Evolutionary conservation across 1,140 invertebrate genomes (phyloP).

Genomic region (Heliconius nattereri): DNA sequence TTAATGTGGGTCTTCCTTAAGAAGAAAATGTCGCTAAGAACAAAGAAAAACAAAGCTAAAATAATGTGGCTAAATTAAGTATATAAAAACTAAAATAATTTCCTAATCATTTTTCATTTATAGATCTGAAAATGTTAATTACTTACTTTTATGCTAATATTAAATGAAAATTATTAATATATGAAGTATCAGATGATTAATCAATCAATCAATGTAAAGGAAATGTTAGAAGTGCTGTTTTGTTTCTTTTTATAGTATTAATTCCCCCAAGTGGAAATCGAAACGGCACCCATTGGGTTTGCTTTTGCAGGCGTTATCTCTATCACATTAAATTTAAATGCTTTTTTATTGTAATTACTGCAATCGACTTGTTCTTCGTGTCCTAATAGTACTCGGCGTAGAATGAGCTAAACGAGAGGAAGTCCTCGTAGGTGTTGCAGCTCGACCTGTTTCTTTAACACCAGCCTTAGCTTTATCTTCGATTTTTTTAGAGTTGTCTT

Average conservation of each 20-base stretch:
- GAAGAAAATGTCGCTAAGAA: not conserved
- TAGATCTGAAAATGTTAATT: too few relatives aligned
- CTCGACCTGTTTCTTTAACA: conserved; percentile 37
- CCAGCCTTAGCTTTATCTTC: conserved; percentile 28
- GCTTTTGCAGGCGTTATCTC: too few relatives aligned
- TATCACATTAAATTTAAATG: not conserved
- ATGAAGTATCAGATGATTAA: not conserved
- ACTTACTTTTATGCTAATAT: not conserved
- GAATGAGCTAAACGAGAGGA: conserved; percentile 49
- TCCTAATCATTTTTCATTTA: too few relatives aligned
- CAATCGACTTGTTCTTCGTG: conserved; percentile 58
- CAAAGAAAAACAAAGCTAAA: not conserved
- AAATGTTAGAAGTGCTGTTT: not conserved
- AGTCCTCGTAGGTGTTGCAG: conserved; percentile 52
- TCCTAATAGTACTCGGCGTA: conserved; percentile 58
- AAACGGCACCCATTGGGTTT: not conserved
- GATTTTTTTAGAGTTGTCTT: conserved; percentile 23
- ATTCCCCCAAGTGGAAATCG: not conserved
- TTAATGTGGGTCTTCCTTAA: not conserved
- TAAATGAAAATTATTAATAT: not conserved
- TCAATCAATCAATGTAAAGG: not conserved
- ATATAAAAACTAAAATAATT: not conserved
- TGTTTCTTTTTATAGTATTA: too few relatives aligned
- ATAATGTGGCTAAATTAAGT: not conserved
- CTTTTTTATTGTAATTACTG: conserved; percentile 29